Percentiles rank a stretch among this genome's conserved stretches.
These are phyloP conservation scores for Platichthys stellatus DNA, from an alignment of 2,113 vertebrate species.

Conservation along the genomic window DNA sequence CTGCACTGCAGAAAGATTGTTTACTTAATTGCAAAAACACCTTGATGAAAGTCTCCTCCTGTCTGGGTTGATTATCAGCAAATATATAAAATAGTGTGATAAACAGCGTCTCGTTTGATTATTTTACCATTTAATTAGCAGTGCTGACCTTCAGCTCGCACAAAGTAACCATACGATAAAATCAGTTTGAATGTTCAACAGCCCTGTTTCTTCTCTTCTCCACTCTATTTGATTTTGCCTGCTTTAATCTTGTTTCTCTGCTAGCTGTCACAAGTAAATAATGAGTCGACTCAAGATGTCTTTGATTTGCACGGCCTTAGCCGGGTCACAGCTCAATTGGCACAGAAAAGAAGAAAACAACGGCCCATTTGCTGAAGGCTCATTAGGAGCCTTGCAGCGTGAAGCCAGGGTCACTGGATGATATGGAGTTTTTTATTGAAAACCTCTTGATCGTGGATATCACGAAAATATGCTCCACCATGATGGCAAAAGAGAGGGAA, in stretches of 20 bases:
- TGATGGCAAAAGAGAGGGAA: slow-evolving; percentile 45
- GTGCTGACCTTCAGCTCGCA: slow-evolving; percentile 59
- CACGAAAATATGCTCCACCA: slow-evolving; percentile 49
- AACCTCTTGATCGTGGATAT: slow-evolving; percentile 71
- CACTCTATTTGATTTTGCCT: slow-evolving; percentile 53
- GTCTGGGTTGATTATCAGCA: slow-evolving; percentile 10
- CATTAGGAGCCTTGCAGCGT: slow-evolving; percentile 63
- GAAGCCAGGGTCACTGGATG: slow-evolving; percentile 58
- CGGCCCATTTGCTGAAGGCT: slow-evolving; percentile 61
- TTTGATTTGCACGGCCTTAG: slow-evolving; percentile 69
- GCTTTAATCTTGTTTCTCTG: slow-evolving; percentile 73
- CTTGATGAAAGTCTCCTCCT: slow-evolving; percentile 20
- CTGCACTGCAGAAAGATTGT: background rate
- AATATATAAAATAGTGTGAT: slow-evolving; percentile 5
- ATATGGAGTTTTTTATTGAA: slow-evolving; percentile 60
- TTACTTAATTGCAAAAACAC: slow-evolving; percentile 3
- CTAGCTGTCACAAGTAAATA: slow-evolving; percentile 73
- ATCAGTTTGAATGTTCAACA: slow-evolving; percentile 32
- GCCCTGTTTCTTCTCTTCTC: slow-evolving; percentile 20
- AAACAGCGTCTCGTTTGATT: slow-evolving; percentile 9
- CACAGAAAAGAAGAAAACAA: slow-evolving; percentile 47
- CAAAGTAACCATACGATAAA: slow-evolving; percentile 61
- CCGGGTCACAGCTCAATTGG: slow-evolving; percentile 72
- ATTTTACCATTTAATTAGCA: slow-evolving; percentile 52
- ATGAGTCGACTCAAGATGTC: slow-evolving; percentile 70